Base-by-base conservation (phyloP, 2,113 vertebrate species). In the Prinia subflava region DNA sequence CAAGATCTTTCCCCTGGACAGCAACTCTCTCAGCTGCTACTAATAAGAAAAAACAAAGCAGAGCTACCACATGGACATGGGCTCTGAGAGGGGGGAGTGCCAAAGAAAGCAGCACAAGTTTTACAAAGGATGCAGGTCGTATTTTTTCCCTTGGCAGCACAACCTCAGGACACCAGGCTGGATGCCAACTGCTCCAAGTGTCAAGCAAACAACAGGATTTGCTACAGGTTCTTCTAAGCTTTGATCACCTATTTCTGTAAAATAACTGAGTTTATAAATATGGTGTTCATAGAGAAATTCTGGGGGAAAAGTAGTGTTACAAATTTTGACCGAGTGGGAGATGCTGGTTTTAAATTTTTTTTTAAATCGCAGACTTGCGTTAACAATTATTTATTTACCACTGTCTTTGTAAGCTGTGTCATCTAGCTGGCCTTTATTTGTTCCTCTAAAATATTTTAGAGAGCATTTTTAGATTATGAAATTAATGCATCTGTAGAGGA, bases 11-110 rank as follows among this genome's bases (percentile, higher is more conserved):
- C 25, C 80, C 80, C 83, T 95, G 96, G 92, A 95, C 65, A 94
- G n/a, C n/a, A n/a, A n/a, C n/a, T n/a, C n/a, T n/a, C n/a, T n/a
- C n/a, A n/a, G 94, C 96, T 97, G 97, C 63, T 62, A 47, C 55
- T 89, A 96, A 97, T 97, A 96, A 97, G 73, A 94, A 94, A 91
- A 97, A 97, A 97, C 95, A 97, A 97, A 97, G 96, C 67, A 93
- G 73, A 97, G 96, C 89, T 92, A 78, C 96, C 90, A 94, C 83
- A 89, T 91, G 90, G 91, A 97, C 17, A 2, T 33, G 55, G 87
- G 46, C 86, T 83, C 90, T 84, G 53, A 31, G 64, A 88, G 70
- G 83, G n/a, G n/a, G 53, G 41, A 76, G 90, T 73, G 95, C 95
- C 97, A 97, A 96, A 95, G 92, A 95, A 97, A 93, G 94, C 82